Evolutionary conservation across 2,888 invertebrate species (phyloP), one percentile per base, ranked within the genome.

Genomic region (Subacronicta megacephala): DNA sequence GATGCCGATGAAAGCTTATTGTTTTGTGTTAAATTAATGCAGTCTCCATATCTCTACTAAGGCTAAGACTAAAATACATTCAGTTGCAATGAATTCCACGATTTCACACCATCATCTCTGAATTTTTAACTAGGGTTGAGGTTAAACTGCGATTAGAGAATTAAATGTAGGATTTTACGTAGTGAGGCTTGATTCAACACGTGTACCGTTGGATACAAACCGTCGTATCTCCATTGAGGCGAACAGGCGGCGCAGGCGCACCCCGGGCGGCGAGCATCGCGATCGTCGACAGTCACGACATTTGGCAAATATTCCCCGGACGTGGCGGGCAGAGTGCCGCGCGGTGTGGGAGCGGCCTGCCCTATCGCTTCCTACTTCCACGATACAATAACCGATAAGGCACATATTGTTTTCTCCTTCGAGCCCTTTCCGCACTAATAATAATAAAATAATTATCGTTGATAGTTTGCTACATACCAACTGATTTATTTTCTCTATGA

Each of bases 271-370:
- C 88, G 89, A 89, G 77, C 90, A 93, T 93, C 93, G 90, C 92
- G 93, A 93, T 93, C 90, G 83, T 89, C 89, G 89, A 81, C 88
- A 87, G 93, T 94, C 93, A 94, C 93, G 93, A 94, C 93, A 87
- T 90, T 92, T 92, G 90, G 93, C 91, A 90, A 93, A 92, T 92
- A 92, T 93, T 92, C 87, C 84, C 86, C 85, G 84, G 88, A 88
- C 88, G 87, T 85, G 77, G 87, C 85, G 82, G 62, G 78, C 78
- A 80, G 80, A 81, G 81, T 81, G 83, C 83, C 78, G 76, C 77
- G 78, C 82, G 86, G 87, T 92, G 92, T 91, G 92, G 90, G 90
- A 92, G 91, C 90, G 92, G 82, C 80, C 79, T 90, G 90, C 89
- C 89, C 91, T 90, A 92, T 92, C 88, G 83, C 88, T 91, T 91